phyloP scores from a whole-genome alignment of 2,888 invertebrate genomes.

The Dolomedes plantarius region DNA sequence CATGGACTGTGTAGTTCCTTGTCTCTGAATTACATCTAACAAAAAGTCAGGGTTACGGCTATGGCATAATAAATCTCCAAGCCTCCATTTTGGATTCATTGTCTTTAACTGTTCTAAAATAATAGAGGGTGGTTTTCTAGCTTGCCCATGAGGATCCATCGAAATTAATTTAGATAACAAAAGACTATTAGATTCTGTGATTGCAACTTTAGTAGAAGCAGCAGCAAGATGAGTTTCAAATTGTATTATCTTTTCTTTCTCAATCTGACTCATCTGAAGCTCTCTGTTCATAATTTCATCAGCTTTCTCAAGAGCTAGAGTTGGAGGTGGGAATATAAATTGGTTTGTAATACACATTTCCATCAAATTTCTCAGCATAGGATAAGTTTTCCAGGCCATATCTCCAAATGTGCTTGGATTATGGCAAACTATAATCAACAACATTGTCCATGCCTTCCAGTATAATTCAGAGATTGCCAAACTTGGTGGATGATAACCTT shows the following conservation, averaged over 20 bases:
- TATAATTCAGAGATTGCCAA: conserved; percentile 93
- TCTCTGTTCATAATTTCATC: conserved; percentile 82
- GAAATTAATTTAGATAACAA: conserved; percentile 89
- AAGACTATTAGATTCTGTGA: conserved; percentile 92
- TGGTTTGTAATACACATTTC: conserved; percentile 96
- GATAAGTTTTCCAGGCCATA: conserved; percentile 91
- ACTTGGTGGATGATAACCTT: conserved; percentile 89
- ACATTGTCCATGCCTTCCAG: conserved; percentile 95
- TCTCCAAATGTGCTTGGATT: conserved; percentile 90
- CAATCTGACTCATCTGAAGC: conserved; percentile 79
- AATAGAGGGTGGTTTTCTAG: conserved; percentile 84
- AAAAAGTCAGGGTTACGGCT: conserved; percentile 94
- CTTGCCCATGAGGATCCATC: conserved; percentile 89
- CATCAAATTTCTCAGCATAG: conserved; percentile 91
- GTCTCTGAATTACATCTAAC: conserved; percentile 91
- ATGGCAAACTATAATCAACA: conserved; percentile 92
- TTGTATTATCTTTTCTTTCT: conserved; percentile 87
- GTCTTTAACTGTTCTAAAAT: conserved; percentile 88
- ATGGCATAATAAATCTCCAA: conserved; percentile 92
- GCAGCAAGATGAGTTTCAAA: conserved; percentile 92
- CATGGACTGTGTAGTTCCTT: conserved; percentile 83
- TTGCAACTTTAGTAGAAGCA: conserved; percentile 88
- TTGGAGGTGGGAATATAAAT: conserved; percentile 84
- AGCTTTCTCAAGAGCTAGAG: conserved; percentile 81
- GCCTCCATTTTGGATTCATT: conserved; percentile 85